These are phyloP conservation scores for Gallinago stenura DNA, from an alignment of 2,797 vertebrate genomes.

Conservation along the genomic window DNA sequence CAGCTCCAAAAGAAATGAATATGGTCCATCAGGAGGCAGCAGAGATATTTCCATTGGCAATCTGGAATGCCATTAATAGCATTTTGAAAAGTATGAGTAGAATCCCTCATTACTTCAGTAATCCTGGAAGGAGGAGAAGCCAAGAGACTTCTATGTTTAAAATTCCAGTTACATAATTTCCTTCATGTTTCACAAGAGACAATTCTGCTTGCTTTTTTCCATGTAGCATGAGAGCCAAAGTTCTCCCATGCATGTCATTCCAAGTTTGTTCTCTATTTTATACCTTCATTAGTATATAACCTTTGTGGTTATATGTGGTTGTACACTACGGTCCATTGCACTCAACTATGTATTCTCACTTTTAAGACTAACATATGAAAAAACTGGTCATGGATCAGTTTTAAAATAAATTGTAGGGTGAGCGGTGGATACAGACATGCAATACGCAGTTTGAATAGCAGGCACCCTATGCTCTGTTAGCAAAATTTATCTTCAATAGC, in stretches of 20 bases:
- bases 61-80: conserved; percentile 6
- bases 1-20: background rate
- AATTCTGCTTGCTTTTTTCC: conserved; percentile 19
- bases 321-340: background rate
- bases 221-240: background rate
- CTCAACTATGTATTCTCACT: background rate
- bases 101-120: conserved; percentile 39
- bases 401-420: background rate
- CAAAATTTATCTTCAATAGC: background rate
- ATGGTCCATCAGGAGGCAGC: background rate
- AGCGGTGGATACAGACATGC: background rate
- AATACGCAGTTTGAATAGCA: background rate
- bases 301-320: background rate
- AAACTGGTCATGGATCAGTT: background rate
- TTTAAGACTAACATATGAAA: background rate
- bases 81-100: background rate
- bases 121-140: conserved; percentile 6
- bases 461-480: background rate
- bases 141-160: conserved; percentile 30
- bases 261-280: conserved; percentile 13
- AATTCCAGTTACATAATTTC: conserved; percentile 45
- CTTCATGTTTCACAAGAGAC: conserved; percentile 45
- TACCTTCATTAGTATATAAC: conserved; percentile 17
- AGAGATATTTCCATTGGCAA: background rate
- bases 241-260: conserved; percentile 15